Conservation (phyloP, 1,140 invertebrate species). For the Saccostrea echinata region DNA sequence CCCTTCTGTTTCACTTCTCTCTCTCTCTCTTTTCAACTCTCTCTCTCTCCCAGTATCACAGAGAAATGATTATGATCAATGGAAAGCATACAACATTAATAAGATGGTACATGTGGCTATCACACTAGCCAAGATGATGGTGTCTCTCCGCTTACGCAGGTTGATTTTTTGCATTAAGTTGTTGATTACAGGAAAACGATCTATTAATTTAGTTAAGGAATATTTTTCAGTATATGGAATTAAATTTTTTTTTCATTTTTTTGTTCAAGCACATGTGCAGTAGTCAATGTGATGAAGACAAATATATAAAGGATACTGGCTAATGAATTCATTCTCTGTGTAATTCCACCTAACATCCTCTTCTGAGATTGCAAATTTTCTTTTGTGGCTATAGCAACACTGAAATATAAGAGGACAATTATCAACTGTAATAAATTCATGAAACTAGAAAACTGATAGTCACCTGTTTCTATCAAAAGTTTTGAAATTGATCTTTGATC, state of each 20-base stretch:
- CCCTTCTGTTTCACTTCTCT: neutral
- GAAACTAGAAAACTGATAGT: too few species aligned
- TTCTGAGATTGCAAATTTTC: constrained; percentile 94
- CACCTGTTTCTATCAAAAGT: too few species aligned
- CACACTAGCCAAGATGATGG: constrained; percentile 90
- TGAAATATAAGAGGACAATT: constrained; percentile 65
- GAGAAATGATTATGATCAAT: constrained; percentile 75
- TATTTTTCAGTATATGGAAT: neutral
- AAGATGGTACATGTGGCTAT: constrained; percentile 93
- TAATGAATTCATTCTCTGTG: constrained; percentile 95
- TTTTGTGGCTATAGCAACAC: constrained; percentile 96
- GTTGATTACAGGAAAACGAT: constrained; percentile 92
- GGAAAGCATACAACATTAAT: constrained; percentile 91
- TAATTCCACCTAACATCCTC: constrained; percentile 91
- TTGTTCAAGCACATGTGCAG: neutral
- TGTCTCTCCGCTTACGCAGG: constrained; percentile 93
- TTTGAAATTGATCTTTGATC: too few species aligned
- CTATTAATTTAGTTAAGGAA: constrained; percentile 74
- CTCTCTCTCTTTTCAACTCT: neutral
- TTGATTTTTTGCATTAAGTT: constrained; percentile 96
- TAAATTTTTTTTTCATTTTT: neutral
- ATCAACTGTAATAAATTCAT: too few species aligned
- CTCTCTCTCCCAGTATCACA: neutral
- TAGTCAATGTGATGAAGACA: neutral
- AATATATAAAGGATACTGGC: constrained; percentile 82